phyloP scores from a whole-genome alignment of 2,888 invertebrate genomes.

The Hetaerina titia region DNA sequence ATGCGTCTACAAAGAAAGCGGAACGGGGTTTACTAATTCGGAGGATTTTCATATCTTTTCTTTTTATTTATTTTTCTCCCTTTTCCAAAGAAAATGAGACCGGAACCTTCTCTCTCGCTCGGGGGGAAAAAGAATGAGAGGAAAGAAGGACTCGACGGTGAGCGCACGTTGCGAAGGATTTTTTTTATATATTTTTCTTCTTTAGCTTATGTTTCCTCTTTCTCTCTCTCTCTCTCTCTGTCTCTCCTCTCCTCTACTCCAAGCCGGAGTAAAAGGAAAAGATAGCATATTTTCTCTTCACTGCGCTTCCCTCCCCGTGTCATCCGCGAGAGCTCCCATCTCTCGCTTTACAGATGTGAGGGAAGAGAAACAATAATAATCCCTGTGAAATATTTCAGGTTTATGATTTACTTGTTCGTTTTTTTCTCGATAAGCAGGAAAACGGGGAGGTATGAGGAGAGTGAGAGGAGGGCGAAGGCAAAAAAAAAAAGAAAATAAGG shows the following conservation, averaged over 20 bases:
- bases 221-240: too few relatives aligned
- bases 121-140: not conserved
- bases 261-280: not conserved
- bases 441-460: not conserved
- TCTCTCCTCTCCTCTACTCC: not conserved
- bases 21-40: not conserved
- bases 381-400: not conserved
- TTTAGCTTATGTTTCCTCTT: slow-evolving; percentile 6
- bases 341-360: too few relatives aligned
- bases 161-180: not conserved
- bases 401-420: not conserved
- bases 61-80: not conserved
- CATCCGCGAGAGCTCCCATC: too few relatives aligned
- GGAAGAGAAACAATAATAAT: not conserved
- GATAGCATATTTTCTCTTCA: too few relatives aligned
- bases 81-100: not conserved
- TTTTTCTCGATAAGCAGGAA: not conserved
- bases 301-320: too few relatives aligned
- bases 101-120: not conserved
- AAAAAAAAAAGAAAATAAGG: not conserved
- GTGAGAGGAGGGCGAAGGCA: not conserved
- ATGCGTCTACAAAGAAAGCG: not conserved
- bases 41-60: not conserved
- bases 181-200: not conserved
- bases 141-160: not conserved